Evolutionary conservation across 53 echinoderm and acorn worm genomes (phyloP).

Genomic region (Echinarachnius parma): DNA sequence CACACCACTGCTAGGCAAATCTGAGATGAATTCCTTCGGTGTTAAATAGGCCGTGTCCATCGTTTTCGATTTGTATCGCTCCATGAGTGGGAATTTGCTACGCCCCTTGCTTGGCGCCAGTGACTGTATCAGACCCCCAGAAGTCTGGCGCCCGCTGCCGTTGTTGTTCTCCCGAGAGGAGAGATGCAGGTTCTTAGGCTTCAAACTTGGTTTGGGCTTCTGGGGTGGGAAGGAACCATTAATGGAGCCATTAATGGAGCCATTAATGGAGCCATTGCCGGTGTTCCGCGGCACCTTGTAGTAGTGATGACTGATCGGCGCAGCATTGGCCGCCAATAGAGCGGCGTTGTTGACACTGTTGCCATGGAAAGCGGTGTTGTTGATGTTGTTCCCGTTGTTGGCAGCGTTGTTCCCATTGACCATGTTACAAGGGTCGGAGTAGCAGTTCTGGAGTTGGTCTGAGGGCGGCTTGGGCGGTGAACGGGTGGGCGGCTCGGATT

Average conservation of each 20-base stretch:
- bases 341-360: neutral
- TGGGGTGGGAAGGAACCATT: neutral
- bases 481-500: conserved; percentile 39
- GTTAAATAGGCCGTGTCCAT: conserved; percentile 34
- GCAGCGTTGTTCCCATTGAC: neutral
- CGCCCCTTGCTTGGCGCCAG: neutral
- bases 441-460: conserved; percentile 36
- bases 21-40: conserved; percentile 30
- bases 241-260: too few species aligned
- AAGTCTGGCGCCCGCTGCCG: neutral
- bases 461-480: conserved; percentile 23
- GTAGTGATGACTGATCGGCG: conserved; percentile 11
- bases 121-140: too few species aligned
- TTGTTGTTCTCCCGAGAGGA: neutral
- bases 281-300: conserved; percentile 33
- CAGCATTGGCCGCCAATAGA: neutral
- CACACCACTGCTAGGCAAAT: neutral
- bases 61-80: conserved; percentile 21
- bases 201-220: conserved; percentile 19
- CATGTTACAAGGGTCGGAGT: conserved; percentile 30
- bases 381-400: too few species aligned
- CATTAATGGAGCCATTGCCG: too few species aligned
- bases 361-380: too few species aligned
- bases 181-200: conserved; percentile 32
- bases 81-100: conserved; percentile 8